A percentile compares a stretch with the other conserved stretches of the same genome.
Conservation (phyloP, 2,797 vertebrate species). For the Oreochromis grahami region DNA sequence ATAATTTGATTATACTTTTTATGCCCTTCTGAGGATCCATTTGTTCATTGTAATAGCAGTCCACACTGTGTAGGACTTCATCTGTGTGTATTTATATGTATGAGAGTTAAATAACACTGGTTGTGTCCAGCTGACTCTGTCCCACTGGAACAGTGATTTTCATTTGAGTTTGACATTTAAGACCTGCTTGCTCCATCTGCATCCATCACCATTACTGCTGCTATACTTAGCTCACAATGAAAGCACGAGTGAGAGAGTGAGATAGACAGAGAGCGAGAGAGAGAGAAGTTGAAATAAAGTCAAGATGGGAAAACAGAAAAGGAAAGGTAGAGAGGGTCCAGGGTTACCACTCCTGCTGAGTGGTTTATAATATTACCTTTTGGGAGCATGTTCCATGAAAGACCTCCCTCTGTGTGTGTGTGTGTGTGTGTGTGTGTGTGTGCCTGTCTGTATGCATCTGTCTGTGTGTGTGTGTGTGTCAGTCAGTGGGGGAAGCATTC, state of each 20-base stretch:
- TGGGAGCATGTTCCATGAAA: slow-evolving; percentile 46
- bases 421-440: neutral
- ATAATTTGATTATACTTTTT: neutral
- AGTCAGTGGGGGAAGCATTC: slow-evolving; percentile 36
- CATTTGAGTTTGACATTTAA: slow-evolving; percentile 70
- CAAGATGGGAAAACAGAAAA: slow-evolving; percentile 1
- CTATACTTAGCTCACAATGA: slow-evolving; percentile 38
- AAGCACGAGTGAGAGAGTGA: neutral
- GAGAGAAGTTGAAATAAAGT: slow-evolving; percentile 17
- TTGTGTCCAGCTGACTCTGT: slow-evolving; percentile 48
- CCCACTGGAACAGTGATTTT: slow-evolving; percentile 54
- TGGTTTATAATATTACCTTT: slow-evolving; percentile 61
- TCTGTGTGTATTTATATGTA: neutral
- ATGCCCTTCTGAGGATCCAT: neutral
- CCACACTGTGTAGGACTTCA: neutral
- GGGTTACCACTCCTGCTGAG: slow-evolving; percentile 56
- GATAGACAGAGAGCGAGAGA: neutral
- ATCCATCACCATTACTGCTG: slow-evolving; percentile 64
- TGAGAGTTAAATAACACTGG: slow-evolving; percentile 37
- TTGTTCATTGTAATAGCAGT: neutral
- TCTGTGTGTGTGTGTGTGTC: neutral
- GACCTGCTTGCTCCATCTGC: slow-evolving; percentile 56
- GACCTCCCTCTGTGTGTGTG: slow-evolving; percentile 11
- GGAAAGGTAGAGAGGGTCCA: neutral
- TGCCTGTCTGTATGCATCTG: too few species aligned